Conservation (phyloP, 2,888 invertebrate species). For the Dorcus parallelipipedus region DNA sequence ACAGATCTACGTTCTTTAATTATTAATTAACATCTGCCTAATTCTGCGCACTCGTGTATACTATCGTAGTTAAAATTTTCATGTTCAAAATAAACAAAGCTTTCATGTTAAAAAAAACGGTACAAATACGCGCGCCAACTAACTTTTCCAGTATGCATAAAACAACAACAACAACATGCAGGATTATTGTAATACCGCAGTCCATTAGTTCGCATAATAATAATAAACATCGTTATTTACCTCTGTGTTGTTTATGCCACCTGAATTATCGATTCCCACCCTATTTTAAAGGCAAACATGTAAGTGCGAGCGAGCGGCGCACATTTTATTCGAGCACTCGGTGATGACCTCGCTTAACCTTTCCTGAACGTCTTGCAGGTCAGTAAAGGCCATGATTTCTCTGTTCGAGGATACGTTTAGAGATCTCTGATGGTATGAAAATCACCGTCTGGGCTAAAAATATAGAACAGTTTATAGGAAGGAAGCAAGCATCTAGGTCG, state of each 20-base stretch:
- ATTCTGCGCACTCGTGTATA: neutral
- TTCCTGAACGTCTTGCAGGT: conserved; percentile 22
- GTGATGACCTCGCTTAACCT: conserved; percentile 32
- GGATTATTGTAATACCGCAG: too few relatives aligned
- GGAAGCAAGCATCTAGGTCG: too few relatives aligned
- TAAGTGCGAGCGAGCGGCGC: neutral
- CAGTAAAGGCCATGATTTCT: conserved; percentile 27
- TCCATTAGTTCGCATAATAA: neutral
- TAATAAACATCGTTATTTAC: neutral
- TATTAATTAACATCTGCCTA: too few relatives aligned
- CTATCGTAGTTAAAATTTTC: too few relatives aligned
- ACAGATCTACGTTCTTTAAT: too few relatives aligned
- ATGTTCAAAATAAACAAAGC: neutral
- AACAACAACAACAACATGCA: too few relatives aligned
- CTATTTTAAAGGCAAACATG: neutral
- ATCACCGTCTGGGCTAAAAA: too few relatives aligned
- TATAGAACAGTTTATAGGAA: too few relatives aligned
- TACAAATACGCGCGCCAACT: neutral
- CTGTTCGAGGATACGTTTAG: conserved; percentile 12
- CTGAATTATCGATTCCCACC: neutral
- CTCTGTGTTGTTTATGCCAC: neutral
- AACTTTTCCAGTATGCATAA: neutral
- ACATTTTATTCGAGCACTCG: conserved; percentile 5
- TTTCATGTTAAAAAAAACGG: neutral
- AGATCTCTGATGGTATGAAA: conserved; percentile 1